Evolutionary conservation across 1,140 invertebrate species (phyloP).

Genomic region (Nebria ingens): DNA sequence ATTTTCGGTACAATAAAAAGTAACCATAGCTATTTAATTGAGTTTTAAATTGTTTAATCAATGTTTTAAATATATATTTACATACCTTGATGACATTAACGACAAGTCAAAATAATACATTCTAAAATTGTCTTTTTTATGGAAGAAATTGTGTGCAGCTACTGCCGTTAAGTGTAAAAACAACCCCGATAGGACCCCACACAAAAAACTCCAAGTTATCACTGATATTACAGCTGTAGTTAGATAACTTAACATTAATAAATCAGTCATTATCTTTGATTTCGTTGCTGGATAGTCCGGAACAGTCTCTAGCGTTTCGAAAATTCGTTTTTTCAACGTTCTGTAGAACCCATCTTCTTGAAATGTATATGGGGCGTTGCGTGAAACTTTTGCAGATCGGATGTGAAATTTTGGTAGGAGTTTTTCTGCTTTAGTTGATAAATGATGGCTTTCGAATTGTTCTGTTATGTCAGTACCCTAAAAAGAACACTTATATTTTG

Average conservation of each 20-base stretch:
- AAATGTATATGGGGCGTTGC: slow-evolving; percentile 53
- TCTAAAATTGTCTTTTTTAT: slow-evolving; percentile 66
- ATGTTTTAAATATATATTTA: too few species aligned
- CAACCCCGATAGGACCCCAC: slow-evolving; percentile 40
- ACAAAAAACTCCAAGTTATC: slow-evolving; percentile 32
- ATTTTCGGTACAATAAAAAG: too few species aligned
- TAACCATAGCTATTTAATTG: too few species aligned
- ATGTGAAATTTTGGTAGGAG: slow-evolving; percentile 50
- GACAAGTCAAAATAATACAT: slow-evolving; percentile 71
- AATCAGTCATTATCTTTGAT: slow-evolving; percentile 44
- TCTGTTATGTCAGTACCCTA: slow-evolving; percentile 63
- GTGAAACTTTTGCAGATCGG: slow-evolving; percentile 37
- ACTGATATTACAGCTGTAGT: slow-evolving; percentile 41
- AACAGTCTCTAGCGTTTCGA: slow-evolving; percentile 23
- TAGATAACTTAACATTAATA: slow-evolving; percentile 39
- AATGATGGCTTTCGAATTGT: slow-evolving; percentile 53
- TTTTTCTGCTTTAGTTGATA: slow-evolving; percentile 35
- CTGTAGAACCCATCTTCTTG: slow-evolving; percentile 54
- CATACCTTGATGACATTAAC: slow-evolving; percentile 49
- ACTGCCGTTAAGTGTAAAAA: slow-evolving; percentile 45
- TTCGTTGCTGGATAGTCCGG: slow-evolving; percentile 27
- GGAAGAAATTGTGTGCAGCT: slow-evolving; percentile 71
- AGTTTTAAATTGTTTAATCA: too few species aligned
- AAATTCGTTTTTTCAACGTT: slow-evolving; percentile 46
- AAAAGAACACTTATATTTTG: too few species aligned